phyloP scores from a whole-genome alignment of 2,888 invertebrate species.

The Anthophora plumipes region DNA sequence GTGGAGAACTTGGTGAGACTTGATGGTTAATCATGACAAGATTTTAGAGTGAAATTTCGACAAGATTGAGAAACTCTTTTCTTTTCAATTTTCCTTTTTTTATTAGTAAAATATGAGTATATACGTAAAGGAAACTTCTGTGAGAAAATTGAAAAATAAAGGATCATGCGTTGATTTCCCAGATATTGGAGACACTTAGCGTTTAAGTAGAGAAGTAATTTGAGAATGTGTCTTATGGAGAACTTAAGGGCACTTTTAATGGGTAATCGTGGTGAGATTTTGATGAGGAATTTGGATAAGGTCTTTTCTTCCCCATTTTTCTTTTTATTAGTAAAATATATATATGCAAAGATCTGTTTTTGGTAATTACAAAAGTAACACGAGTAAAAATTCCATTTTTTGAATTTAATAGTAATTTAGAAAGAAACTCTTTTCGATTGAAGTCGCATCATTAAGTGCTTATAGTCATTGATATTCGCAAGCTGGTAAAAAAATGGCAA shows the following conservation, averaged over 20 bases:
- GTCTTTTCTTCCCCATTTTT: not conserved
- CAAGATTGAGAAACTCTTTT: not conserved
- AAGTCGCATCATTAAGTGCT: no score
- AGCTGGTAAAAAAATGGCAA: no score
- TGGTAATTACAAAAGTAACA: no score
- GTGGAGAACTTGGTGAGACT: not conserved
- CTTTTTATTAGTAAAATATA: not conserved
- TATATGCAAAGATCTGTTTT: no score
- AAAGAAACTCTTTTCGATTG: no score
- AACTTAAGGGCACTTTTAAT: not conserved
- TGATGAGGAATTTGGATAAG: not conserved
- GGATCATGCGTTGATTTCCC: constrained; percentile 15
- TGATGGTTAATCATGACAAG: not conserved
- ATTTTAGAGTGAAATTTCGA: not conserved
- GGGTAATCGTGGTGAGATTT: not conserved
- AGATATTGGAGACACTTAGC: not conserved
- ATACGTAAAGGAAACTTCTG: no score
- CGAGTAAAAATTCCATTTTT: no score
- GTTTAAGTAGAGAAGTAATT: not conserved
- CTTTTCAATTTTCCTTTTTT: not conserved
- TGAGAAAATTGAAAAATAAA: no score
- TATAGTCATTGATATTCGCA: no score
- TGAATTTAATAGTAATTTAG: no score
- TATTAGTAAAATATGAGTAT: not conserved
- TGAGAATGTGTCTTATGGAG: not conserved